A percentile compares a stretch with the other conserved stretches of the same genome.
Evolutionary conservation across 35 echinoderm and acorn worm genomes (phyloP).

Genomic region (Nesometra sesokonis): DNA sequence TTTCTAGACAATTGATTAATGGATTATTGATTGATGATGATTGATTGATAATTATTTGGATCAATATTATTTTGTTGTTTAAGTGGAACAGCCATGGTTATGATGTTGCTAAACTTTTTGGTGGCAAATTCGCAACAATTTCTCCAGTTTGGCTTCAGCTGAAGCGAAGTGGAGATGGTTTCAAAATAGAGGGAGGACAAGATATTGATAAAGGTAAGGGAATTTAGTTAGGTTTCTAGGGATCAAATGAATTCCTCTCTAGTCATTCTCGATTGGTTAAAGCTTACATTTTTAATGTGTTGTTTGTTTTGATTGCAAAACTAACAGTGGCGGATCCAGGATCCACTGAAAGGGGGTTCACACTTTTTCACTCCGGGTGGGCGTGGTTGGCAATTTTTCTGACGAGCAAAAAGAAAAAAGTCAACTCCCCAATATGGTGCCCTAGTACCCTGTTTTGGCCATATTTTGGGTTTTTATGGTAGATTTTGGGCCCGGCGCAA

Average conservation of each 20-base stretch:
- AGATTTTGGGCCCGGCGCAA: no score
- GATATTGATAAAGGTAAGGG: slow-evolving; percentile 96
- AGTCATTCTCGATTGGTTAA: not conserved
- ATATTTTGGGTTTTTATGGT: no score
- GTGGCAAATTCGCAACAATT: slow-evolving; percentile 70
- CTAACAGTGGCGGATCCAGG: no score
- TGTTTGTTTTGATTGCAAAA: not conserved
- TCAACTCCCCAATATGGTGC: no score
- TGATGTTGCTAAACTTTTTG: slow-evolving; percentile 94
- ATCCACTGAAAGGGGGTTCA: no score
- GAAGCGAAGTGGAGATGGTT: slow-evolving; percentile 21
- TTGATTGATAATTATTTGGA: not conserved
- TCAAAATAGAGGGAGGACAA: slow-evolving; percentile 67
- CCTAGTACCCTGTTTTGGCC: no score
- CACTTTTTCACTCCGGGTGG: no score
- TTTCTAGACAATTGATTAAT: no score
- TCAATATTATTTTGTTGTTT: not conserved
- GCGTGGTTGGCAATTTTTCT: no score
- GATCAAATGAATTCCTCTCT: not conserved
- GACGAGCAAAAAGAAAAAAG: no score
- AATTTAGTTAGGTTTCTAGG: not conserved
- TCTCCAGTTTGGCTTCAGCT: slow-evolving; percentile 98
- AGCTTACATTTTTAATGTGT: not conserved
- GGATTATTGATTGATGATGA: no score
- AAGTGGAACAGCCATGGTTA: slow-evolving; percentile 99